These are phyloP conservation scores for Deilephila porcellus DNA, from an alignment of 2,888 invertebrate species.

Conservation along the genomic window DNA sequence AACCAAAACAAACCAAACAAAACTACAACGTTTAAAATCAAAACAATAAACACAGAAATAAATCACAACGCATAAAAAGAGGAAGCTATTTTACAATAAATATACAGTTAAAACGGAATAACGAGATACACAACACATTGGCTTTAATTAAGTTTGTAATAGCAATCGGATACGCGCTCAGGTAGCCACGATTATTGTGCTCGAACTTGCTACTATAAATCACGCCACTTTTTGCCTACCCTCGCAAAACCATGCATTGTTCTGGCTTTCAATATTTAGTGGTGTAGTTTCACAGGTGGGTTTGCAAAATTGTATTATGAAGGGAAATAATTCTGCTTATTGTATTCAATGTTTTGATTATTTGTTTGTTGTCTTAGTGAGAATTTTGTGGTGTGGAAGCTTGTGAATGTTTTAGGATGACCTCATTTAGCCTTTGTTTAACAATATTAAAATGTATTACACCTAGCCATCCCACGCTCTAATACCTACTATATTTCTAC, in stretches of 20 bases:
- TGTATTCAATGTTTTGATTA: background rate
- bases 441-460: too few species aligned
- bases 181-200: slow-evolving; percentile 22
- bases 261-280: slow-evolving; percentile 65
- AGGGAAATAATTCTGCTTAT: slow-evolving; percentile 39
- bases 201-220: slow-evolving; percentile 60
- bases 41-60: background rate
- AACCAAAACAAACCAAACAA: background rate
- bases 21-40: background rate
- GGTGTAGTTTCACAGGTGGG: slow-evolving; percentile 67
- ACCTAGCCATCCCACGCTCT: too few species aligned
- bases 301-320: slow-evolving; percentile 55
- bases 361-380: background rate
- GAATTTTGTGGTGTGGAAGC: background rate
- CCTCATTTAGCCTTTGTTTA: too few species aligned
- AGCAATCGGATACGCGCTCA: slow-evolving; percentile 21
- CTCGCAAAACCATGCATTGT: slow-evolving; percentile 62
- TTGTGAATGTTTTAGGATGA: too few species aligned
- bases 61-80: background rate
- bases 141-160: slow-evolving; percentile 27
- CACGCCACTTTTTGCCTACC: slow-evolving; percentile 65
- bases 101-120: slow-evolving; percentile 7
- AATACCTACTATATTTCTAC: too few species aligned
- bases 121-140: slow-evolving; percentile 13
- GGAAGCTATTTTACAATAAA: background rate